Base-by-base conservation (phyloP, 2,888 invertebrate species). In the Meghimatium bilineatum region DNA sequence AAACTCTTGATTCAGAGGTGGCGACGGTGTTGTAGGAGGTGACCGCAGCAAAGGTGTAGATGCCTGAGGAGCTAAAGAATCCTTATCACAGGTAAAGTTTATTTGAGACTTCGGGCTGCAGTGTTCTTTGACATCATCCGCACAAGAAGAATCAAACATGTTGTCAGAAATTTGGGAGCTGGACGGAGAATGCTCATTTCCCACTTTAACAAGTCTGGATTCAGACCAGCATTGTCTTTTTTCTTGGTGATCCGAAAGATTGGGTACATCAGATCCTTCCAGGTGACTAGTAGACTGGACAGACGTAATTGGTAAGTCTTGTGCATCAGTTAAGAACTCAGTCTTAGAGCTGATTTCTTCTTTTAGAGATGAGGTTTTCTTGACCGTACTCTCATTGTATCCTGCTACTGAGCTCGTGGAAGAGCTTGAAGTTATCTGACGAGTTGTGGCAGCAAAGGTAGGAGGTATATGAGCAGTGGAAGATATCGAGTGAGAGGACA, bases 21-120 rank as follows among this genome's bases (percentile, higher is more conserved):
- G 76, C 23, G 78, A 60, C 1, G 82, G 49, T 10, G 82, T 66
- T 12, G 76, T 34, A 29, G 82, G 5, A 17, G 82, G 56, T 23
- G 81, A 74, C 0, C 44, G 14, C 29, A 52, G 14, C 23, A 72
- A 44, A 14, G 82, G 66, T 66, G 52, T 32, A 72, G 83, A 83
- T 6, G 83, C 34, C 34, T 52, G 63, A 17, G 36, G 5, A 20
- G 56, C 52, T 8, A 14, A 20, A 17, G 56, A 17, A 12, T 67
- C 14, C 26, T 75, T 72, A 81, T 81, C 81, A 74, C 81, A 81
- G 23, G 60, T 12, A 38, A 56, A 38, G 60, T 63, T 52, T 44
- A 44, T 72, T 29, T 60, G 26, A 26, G 20, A 38, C 26, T 63
- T 63, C n/a, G 63, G 14, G 63, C n/a, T 29, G 44, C 56, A 52